Base-by-base conservation (phyloP, 2,797 vertebrate species). In the Phoebastria nigripes region DNA sequence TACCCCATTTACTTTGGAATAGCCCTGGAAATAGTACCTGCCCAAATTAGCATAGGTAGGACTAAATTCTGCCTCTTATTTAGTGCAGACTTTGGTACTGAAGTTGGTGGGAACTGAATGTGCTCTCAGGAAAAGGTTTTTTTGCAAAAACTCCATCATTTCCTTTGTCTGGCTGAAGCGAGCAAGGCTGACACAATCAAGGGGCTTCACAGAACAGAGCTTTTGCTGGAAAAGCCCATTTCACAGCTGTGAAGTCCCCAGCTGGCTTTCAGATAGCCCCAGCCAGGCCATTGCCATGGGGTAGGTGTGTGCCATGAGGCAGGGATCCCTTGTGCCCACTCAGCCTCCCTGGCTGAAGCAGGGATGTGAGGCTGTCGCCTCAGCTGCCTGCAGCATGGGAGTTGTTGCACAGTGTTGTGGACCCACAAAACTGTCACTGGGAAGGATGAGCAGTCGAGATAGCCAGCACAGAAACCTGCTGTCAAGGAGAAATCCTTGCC, bases 111-210 rank as follows among this genome's bases (percentile, higher is more conserved):
- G 41, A 89, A 15, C 10, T 29, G 31, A 77, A 52, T 10, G 13
- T 5, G 6, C 4, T 81, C 39, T 15, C 11, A 42, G 33, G 24
- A 77, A 76, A 65, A 55, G 6, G 1, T 0, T 4, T 37, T 59
- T 80, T 47, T 19, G 13, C 1, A 5, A 47, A 72, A 82, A 4
- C 7, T 29, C 33, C 7, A 15, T 47, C 0, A 0, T 58, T 71
- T 86, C 33, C 35, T 87, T 86, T 71, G 22, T 37, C 37, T 28
- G 39, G n/a, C 12, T 1, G 8, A 93, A 93, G n/a, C 2, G 6
- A 87, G 16, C 10, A 63, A 74, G 47, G 15, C 21, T 83, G 63
- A 61, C 6, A 9, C 0, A 9, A 62, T 11, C 10, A 54, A 47
- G 31, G 28, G 15, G 17, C 49, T 93, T 71, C 71, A n/a, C 25